These are phyloP conservation scores for Microplitis manilae DNA, from an alignment of 2,888 invertebrate species.

Conservation along the genomic window DNA sequence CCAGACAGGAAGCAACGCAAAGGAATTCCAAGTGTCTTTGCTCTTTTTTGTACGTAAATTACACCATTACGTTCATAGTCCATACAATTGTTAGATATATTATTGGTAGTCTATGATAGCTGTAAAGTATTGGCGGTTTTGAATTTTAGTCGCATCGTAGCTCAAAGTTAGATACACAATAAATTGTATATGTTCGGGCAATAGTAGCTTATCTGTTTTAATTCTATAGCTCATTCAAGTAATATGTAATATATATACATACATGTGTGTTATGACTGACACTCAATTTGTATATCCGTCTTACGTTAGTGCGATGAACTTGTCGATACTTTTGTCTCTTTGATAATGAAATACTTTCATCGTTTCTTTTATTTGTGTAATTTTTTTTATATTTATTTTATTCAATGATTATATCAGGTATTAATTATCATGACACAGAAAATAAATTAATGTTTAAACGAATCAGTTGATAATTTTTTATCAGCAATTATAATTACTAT, in stretches of 20 bases:
- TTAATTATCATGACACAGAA: not conserved
- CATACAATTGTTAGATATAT: conserved; percentile 10
- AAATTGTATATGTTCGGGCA: not conserved
- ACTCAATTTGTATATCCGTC: conserved; percentile 2
- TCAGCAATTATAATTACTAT: not conserved
- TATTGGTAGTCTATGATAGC: not conserved
- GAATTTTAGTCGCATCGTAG: not conserved
- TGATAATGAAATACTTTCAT: conserved; percentile 22
- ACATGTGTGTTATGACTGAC: conserved; percentile 2
- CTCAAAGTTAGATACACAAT: not conserved
- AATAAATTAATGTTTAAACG: not conserved
- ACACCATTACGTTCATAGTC: not conserved
- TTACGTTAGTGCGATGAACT: conserved; percentile 50
- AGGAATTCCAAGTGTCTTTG: conserved; percentile 13
- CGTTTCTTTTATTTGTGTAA: conserved; percentile 32
- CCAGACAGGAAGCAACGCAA: conserved; percentile 33
- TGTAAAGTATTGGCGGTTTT: not conserved
- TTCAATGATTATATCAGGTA: not conserved
- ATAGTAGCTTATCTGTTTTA: not conserved
- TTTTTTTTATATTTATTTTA: conserved; percentile 41
- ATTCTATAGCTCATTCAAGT: conserved; percentile 5
- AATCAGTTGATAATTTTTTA: not conserved
- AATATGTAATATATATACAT: conserved; percentile 11
- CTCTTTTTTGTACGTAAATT: conserved; percentile 14
- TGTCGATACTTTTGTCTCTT: conserved; percentile 55